Base-by-base conservation (phyloP, 2,113 vertebrate species). In the Xyliphius kryptos region DNA sequence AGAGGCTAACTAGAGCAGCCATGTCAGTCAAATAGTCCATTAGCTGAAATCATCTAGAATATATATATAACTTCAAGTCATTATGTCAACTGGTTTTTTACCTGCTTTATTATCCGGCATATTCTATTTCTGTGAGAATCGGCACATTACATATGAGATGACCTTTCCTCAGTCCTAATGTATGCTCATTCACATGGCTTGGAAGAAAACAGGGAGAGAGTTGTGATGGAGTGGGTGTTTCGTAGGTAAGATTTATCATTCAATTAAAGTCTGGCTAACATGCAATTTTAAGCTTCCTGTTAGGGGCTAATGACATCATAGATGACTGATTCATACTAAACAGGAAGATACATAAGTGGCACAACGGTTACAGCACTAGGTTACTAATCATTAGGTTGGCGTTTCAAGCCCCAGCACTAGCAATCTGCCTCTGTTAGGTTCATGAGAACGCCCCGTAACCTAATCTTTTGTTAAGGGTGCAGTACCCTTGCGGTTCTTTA, bases 231-330 rank as follows among this genome's bases (percentile, higher is more conserved):
- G 61, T 41, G 51, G 77, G 72, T 66, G 54, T 51, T 73, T 49
- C 77, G 70, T 76, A 80, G 77, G 80, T 81, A 79, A 80, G 59
- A 68, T 70, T 66, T 77, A 78, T 62, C 69, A 63, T 77, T 73
- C 56, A 26, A 63, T 63, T 67, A 71, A 69, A 78, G 65, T 76
- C 70, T 76, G 75, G 73, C 59, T 44, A 61, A 41, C 59, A 70
- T 67, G 79, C 67, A 50, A 69, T n/a, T n/a, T 53, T 58, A 75
- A 75, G 74, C 44, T 56, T 70, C 71, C 66, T 56, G 66, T 64
- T 76, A 64, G 70, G n/a, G n/a, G n/a, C n/a, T n/a, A n/a, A n/a
- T n/a, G 5, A 38, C 36, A 6, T 38, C 36, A 38, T 38, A 5
- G 10, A 10, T 6, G 36, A 38, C 36, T 38, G 5, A 38, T n/a